phyloP scores from a whole-genome alignment of 2,113 vertebrate genomes.

The Engraulis encrasicolus region DNA sequence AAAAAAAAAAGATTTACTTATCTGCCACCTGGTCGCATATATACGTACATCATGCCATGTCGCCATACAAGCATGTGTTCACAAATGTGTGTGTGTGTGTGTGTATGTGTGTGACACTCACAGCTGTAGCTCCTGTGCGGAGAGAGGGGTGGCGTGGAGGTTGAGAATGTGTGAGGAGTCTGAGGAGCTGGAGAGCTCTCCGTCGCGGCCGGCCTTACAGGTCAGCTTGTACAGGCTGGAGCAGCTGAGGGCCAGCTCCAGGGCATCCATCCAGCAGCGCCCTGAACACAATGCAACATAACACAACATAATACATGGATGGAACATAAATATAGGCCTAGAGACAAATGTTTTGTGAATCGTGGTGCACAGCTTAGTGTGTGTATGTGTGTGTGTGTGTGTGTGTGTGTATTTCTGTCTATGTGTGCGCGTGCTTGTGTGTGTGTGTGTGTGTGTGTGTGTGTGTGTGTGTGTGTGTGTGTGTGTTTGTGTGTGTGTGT shows the following conservation, averaged over 20 bases:
- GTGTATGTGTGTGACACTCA: conserved; percentile 67
- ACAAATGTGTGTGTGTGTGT: too few species aligned
- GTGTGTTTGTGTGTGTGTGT: too few species aligned
- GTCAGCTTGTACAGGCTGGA: conserved; percentile 90
- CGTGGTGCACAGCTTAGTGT: too few species aligned
- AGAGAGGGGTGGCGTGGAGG: conserved; percentile 75
- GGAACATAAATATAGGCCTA: neutral
- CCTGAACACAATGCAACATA: neutral
- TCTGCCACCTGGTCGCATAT: neutral
- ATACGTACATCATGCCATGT: neutral
- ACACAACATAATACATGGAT: neutral
- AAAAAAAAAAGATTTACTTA: neutral
- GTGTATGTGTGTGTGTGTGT: too few species aligned
- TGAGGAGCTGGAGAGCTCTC: conserved; percentile 78
- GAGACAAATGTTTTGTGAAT: neutral
- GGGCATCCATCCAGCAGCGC: conserved; percentile 95
- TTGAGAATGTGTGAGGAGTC: conserved; percentile 85
- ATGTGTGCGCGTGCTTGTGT: too few species aligned
- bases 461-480: too few species aligned
- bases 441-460: too few species aligned
- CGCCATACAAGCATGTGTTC: neutral
- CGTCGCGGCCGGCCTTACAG: conserved; percentile 81
- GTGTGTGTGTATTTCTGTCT: too few species aligned
- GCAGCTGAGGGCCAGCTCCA: conserved; percentile 92
- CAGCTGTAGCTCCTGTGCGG: conserved; percentile 87